These are phyloP conservation scores for Erethizon dorsatum DNA, from an alignment of 2,797 vertebrate species.

Conservation along the genomic window DNA sequence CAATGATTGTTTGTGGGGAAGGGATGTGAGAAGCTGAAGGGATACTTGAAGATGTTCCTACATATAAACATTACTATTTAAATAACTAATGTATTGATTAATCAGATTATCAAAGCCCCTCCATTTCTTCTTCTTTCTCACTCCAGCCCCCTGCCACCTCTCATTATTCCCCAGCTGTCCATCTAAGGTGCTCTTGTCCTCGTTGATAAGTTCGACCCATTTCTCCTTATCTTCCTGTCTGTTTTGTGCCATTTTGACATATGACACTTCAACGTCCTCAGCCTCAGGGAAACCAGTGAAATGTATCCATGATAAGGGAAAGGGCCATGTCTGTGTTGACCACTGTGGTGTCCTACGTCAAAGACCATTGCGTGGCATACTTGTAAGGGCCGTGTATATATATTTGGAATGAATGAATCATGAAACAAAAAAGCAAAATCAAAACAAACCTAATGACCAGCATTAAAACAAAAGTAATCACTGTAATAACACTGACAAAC, in stretches of 20 bases:
- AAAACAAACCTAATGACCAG: background rate
- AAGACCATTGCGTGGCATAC: background rate
- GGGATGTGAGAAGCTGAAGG: background rate
- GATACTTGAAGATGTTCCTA: background rate
- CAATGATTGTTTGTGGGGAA: background rate
- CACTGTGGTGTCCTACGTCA: background rate
- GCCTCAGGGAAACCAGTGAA: background rate
- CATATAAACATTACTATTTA: background rate
- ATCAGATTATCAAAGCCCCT: background rate
- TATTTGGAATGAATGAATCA: background rate
- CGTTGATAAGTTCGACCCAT: background rate
- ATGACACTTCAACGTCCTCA: background rate
- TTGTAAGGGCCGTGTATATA: background rate
- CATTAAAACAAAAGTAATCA: background rate
- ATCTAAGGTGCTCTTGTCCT: background rate
- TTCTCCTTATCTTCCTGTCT: background rate
- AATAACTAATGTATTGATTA: background rate
- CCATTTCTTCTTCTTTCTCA: background rate
- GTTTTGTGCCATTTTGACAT: background rate
- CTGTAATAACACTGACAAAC: background rate
- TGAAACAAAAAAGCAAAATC: background rate
- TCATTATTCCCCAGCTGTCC: background rate
- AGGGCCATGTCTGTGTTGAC: background rate
- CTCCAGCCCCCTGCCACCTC: background rate
- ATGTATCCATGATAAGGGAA: background rate